Percentiles rank a stretch among this genome's conserved stretches.
Conservation (phyloP, 1,140 invertebrate species). For the Lerema accius region DNA sequence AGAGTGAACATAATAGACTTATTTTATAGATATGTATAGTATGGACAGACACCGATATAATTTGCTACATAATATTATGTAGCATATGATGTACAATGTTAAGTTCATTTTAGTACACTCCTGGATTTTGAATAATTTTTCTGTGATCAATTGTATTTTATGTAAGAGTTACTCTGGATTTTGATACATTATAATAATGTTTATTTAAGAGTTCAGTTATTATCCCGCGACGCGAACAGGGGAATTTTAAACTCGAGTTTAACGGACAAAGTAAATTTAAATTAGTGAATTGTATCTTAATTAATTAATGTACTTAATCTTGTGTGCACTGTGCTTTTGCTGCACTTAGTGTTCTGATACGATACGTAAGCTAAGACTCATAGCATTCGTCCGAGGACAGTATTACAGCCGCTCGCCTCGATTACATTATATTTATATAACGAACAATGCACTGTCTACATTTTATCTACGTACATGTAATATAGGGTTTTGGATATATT, state of each 20-base stretch:
- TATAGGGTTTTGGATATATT: conserved; percentile 72
- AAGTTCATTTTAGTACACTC: conserved; percentile 9
- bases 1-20: conserved; percentile 22
- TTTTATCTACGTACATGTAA: conserved; percentile 59
- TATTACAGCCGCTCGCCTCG: conserved; percentile 49
- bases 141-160: conserved; percentile 28
- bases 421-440: conserved; percentile 42
- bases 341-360: conserved; percentile 55
- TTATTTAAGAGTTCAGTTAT: conserved; percentile 11
- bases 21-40: conserved; percentile 1
- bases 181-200: conserved; percentile 25
- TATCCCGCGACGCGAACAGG: conserved; percentile 5
- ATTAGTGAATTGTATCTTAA: conserved; percentile 11
- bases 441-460: conserved; percentile 71
- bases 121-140: conserved; percentile 28
- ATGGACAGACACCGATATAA: neutral
- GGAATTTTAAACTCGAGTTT: conserved; percentile 1
- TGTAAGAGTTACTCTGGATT: conserved; percentile 18
- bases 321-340: conserved; percentile 57
- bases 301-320: conserved; percentile 46
- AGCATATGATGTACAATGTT: conserved; percentile 18
- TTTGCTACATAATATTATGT: too few relatives aligned
- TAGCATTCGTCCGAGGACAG: conserved; percentile 57
- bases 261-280: neutral
- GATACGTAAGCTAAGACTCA: conserved; percentile 50